Evolutionary conservation across 2,888 invertebrate genomes (phyloP).

Genomic region (Asteroscopus sphinx): DNA sequence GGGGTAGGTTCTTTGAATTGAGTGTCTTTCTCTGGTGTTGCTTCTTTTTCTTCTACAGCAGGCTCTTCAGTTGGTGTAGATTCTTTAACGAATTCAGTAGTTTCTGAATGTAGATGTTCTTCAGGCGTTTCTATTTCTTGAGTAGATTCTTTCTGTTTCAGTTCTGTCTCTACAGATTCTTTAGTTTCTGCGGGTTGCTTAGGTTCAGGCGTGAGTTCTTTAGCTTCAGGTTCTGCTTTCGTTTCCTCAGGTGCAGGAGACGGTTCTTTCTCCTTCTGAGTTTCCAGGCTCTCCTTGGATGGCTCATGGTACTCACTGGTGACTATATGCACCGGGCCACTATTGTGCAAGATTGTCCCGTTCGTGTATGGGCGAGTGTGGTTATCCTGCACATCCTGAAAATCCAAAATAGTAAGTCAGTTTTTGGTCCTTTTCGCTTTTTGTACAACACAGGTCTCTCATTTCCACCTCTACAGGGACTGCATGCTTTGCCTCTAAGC

Average conservation of each 20-base stretch:
- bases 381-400: conserved; percentile 83
- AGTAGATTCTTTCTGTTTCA: conserved; percentile 43
- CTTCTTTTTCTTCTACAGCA: conserved; percentile 27
- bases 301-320: conserved; percentile 78
- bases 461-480: conserved; percentile 24
- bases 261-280: conserved; percentile 52
- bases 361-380: conserved; percentile 83
- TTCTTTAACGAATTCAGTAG: conserved; percentile 29
- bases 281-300: conserved; percentile 69
- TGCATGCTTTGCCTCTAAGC: conserved; percentile 39
- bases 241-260: conserved; percentile 47
- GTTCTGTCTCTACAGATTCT: conserved; percentile 36
- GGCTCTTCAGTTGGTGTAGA: conserved; percentile 9
- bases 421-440: background rate
- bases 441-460: background rate
- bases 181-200: conserved; percentile 25
- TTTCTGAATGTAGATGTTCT: conserved; percentile 22
- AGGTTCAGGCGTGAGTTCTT: conserved; percentile 31
- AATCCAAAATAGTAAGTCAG: conserved; percentile 9
- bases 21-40: conserved; percentile 22
- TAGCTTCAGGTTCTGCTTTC: conserved; percentile 47
- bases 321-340: conserved; percentile 82
- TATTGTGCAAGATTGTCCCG: conserved; percentile 79
- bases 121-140: conserved; percentile 48
- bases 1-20: conserved; percentile 19